phyloP scores from a whole-genome alignment of 2,888 invertebrate species.

The Phaedon cochleariae region DNA sequence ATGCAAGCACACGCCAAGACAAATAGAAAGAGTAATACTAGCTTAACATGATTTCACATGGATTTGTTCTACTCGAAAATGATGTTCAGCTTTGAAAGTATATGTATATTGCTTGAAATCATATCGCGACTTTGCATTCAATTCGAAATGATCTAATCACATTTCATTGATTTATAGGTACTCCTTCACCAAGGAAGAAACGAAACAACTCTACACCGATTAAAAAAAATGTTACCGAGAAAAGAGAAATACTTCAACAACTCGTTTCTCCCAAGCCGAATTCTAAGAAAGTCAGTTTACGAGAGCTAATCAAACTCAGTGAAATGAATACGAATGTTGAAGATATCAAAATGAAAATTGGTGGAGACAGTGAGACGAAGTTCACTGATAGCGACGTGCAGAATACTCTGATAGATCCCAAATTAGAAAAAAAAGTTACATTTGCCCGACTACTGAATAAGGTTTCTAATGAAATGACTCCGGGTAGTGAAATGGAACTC shows the following conservation, averaged over 20 bases:
- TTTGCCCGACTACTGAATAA: slow-evolving; percentile 78
- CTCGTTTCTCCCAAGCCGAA: slow-evolving; percentile 74
- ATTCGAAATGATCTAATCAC: too few relatives aligned
- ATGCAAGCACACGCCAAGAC: too few relatives aligned
- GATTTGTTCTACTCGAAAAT: too few relatives aligned
- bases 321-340: slow-evolving; percentile 63
- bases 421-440: slow-evolving; percentile 80
- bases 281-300: slow-evolving; percentile 73
- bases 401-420: slow-evolving; percentile 71
- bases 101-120: slow-evolving; percentile 24
- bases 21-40: too few relatives aligned
- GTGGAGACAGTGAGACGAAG: slow-evolving; percentile 69
- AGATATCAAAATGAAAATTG: slow-evolving; percentile 59
- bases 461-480: slow-evolving; percentile 78
- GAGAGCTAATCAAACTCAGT: slow-evolving; percentile 78
- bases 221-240: slow-evolving; percentile 77
- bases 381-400: slow-evolving; percentile 65
- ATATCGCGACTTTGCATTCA: too few relatives aligned
- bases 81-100: slow-evolving; percentile 4
- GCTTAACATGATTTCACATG: too few relatives aligned
- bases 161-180: slow-evolving; percentile 69
- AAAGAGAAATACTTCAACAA: slow-evolving; percentile 81
- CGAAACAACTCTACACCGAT: slow-evolving; percentile 82
- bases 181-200: slow-evolving; percentile 81
- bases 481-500: slow-evolving; percentile 74